Percentiles rank a stretch among this genome's conserved stretches.
Evolutionary conservation across 2,113 vertebrate genomes (phyloP).

Genomic region (Saiga tatarica): DNA sequence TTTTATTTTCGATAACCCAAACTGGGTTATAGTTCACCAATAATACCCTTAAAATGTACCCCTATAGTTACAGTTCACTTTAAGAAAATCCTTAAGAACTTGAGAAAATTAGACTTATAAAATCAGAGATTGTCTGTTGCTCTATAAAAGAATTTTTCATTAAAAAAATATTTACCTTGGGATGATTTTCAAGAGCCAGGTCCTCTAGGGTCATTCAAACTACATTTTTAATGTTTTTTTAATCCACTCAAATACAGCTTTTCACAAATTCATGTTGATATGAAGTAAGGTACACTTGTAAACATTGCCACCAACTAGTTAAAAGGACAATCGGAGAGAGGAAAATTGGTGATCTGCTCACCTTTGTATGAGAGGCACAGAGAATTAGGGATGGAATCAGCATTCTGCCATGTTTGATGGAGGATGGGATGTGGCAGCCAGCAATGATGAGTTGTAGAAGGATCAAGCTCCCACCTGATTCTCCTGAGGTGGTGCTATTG

Average conservation of each 20-base stretch:
- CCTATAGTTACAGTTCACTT: not conserved
- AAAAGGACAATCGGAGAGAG: not conserved
- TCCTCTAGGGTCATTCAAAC: not conserved
- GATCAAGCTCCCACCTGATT: not conserved
- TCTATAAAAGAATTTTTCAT: constrained; percentile 30
- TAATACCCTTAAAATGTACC: not conserved
- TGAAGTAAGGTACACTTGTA: not conserved
- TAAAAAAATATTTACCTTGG: not conserved
- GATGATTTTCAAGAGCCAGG: not conserved
- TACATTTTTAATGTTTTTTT: not conserved
- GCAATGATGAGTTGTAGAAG: not conserved
- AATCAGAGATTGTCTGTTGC: not conserved
- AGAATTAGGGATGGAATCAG: not conserved
- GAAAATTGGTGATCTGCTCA: not conserved
- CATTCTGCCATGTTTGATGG: not conserved
- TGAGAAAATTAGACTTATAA: constrained; percentile 37
- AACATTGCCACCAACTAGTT: not conserved
- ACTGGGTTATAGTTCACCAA: not conserved
- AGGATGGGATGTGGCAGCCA: not conserved
- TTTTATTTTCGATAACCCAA: constrained; percentile 1
- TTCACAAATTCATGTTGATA: not conserved
- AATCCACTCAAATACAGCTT: not conserved
- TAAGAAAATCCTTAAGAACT: constrained; percentile 27
- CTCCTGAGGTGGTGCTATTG: not conserved
- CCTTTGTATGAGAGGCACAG: not conserved